phyloP scores from a whole-genome alignment of 2,113 vertebrate species.

The Numenius arquata region DNA sequence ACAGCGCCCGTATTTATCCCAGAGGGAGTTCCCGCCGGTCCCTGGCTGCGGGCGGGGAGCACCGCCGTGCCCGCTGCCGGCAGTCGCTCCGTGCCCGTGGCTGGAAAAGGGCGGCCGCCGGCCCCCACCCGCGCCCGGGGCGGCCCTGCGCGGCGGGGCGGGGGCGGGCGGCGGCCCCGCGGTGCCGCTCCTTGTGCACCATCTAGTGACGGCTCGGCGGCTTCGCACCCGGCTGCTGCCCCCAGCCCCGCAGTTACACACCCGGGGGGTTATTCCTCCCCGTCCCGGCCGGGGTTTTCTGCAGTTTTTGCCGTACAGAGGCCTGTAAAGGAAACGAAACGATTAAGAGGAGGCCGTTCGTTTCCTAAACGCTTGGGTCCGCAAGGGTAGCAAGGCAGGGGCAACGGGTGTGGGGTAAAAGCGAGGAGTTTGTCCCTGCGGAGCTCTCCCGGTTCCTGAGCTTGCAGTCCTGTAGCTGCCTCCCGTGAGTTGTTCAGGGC shows the following conservation, averaged over 20 bases:
- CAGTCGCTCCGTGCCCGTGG: neutral
- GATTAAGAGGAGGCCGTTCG: rapidly evolving
- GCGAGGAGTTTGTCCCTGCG: neutral
- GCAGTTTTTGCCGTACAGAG: neutral
- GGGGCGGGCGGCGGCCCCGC: neutral
- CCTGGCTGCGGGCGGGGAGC: neutral
- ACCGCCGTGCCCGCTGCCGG: neutral
- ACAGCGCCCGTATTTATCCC: rapidly evolving
- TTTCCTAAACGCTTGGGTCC: neutral
- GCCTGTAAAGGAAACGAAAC: neutral
- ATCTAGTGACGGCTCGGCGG: neutral
- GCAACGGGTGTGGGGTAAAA: neutral
- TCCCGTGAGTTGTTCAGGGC: neutral
- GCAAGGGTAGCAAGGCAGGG: neutral
- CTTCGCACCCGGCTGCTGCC: neutral
- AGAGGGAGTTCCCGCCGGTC: rapidly evolving
- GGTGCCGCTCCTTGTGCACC: neutral
- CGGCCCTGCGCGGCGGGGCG: neutral
- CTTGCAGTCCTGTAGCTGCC: neutral
- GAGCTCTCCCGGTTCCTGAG: neutral
- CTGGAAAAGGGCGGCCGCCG: neutral
- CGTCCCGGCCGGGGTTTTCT: too few relatives aligned
- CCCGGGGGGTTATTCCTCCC: rapidly evolving
- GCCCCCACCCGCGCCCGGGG: neutral
- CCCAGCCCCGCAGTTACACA: neutral